Evolutionary conservation across 2,888 invertebrate species (phyloP).

Genomic region (Listrodromus nycthemerus): DNA sequence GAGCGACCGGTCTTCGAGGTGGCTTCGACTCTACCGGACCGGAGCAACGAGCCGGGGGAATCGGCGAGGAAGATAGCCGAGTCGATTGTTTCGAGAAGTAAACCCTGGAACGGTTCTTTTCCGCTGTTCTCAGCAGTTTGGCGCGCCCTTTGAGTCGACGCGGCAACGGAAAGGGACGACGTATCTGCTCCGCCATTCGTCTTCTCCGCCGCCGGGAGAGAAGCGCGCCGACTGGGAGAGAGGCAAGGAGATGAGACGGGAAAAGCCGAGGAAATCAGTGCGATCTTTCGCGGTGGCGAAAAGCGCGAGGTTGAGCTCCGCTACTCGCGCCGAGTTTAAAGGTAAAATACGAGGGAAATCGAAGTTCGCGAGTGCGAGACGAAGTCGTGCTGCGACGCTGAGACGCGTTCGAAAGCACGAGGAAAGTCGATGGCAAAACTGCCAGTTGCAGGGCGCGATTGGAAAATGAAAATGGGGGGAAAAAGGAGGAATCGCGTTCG

Average conservation of each 20-base stretch:
- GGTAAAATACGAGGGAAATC: conserved; percentile 3
- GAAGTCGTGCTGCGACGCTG: background rate
- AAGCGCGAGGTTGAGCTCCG: background rate
- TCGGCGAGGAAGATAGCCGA: conserved; percentile 1
- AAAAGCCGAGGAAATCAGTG: conserved; percentile 19
- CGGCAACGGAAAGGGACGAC: conserved; percentile 6
- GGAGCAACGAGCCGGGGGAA: background rate
- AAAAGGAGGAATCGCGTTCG: background rate
- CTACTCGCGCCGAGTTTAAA: background rate
- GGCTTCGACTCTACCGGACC: background rate
- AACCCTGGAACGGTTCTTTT: conserved; percentile 11
- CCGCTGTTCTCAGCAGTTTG: conserved; percentile 44
- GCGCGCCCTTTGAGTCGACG: background rate
- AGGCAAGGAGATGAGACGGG: background rate
- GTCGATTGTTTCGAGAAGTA: conserved; percentile 34
- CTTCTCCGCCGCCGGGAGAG: conserved; percentile 1
- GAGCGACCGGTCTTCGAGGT: background rate
- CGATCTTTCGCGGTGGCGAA: conserved; percentile 15
- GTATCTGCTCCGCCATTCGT: conserved; percentile 29
- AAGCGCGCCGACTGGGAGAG: conserved; percentile 19
- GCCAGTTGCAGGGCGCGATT: conserved; percentile 9
- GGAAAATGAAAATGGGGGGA: conserved; percentile 13
- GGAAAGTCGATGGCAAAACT: background rate
- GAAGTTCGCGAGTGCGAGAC: background rate
- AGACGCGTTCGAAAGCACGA: background rate